Conservation (phyloP, 2,797 vertebrate species). For the Falco biarmicus region DNA sequence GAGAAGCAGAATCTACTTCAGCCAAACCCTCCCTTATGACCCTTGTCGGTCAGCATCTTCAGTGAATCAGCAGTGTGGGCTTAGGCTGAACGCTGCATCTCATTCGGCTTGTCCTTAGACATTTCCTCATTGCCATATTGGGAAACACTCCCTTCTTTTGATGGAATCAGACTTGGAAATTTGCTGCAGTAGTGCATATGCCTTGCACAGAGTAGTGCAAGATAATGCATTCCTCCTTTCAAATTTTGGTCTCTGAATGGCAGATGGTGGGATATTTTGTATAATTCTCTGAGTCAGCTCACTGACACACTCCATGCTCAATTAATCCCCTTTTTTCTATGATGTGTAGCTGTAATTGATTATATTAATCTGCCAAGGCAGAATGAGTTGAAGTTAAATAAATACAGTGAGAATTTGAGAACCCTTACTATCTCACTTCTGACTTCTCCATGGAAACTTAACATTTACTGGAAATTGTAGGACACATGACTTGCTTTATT, state of each 20-base stretch:
- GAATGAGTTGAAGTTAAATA: conserved; percentile 12
- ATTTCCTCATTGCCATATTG: not conserved
- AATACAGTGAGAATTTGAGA: not conserved
- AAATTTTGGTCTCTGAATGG: conserved; percentile 9
- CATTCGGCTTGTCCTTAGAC: not conserved
- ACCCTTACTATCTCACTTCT: not conserved
- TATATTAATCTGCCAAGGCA: conserved; percentile 19
- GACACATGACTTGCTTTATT: not conserved
- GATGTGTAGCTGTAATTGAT: conserved; percentile 9
- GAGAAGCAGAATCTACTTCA: not conserved
- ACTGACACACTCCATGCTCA: not conserved
- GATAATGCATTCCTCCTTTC: not conserved
- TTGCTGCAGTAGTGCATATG: not conserved
- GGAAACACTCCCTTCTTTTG: not conserved
- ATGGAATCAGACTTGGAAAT: not conserved
- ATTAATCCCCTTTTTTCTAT: not conserved
- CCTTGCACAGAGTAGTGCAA: not conserved
- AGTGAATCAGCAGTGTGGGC: conserved; percentile 31
- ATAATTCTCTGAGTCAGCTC: conserved; percentile 9
- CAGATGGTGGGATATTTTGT: not conserved
- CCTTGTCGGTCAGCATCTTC: not conserved
- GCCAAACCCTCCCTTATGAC: not conserved
- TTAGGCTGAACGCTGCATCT: not conserved
- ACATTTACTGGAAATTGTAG: not conserved
- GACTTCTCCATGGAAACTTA: not conserved